These are phyloP conservation scores for Nerophis ophidion DNA, from an alignment of 2,113 vertebrate genomes.

Conservation along the genomic window DNA sequence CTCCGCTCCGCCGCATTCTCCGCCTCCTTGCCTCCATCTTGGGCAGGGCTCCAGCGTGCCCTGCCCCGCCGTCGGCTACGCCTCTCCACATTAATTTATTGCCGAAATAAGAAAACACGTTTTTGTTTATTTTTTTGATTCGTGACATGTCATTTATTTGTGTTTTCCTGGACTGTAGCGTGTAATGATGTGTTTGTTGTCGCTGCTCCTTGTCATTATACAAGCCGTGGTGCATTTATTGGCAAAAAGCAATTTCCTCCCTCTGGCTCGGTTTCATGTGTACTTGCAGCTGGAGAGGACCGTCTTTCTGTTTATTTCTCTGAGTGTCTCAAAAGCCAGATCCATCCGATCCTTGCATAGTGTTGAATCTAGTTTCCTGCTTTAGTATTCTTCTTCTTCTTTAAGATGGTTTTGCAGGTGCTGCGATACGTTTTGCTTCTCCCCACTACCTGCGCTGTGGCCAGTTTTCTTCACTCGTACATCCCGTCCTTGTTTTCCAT, in stretches of 20 bases:
- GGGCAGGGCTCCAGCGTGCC: too few species aligned
- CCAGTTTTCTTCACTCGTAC: conserved; percentile 35
- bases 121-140: too few species aligned
- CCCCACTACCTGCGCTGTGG: conserved; percentile 33
- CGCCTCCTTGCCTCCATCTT: too few species aligned
- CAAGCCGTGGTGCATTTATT: conserved; percentile 28
- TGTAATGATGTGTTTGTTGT: conserved; percentile 32
- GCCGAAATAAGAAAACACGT: too few species aligned
- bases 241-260: conserved; percentile 37
- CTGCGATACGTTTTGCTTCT: conserved; percentile 13
- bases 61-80: too few species aligned
- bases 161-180: too few species aligned
- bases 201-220: conserved; percentile 37
- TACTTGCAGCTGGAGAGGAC: conserved; percentile 15
- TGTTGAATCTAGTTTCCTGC: conserved; percentile 21
- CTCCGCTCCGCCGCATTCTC: too few species aligned
- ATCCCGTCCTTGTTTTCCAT: conserved; percentile 30
- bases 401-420: conserved; percentile 22
- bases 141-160: too few species aligned
- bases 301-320: conserved; percentile 24
- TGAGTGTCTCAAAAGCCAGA: conserved; percentile 26
- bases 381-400: conserved; percentile 35
- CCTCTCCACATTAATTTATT: too few species aligned
- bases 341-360: conserved; percentile 13
- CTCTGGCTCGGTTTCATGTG: conserved; percentile 34